Conservation (phyloP, 2,888 invertebrate genomes). For the Euclidia mi region DNA sequence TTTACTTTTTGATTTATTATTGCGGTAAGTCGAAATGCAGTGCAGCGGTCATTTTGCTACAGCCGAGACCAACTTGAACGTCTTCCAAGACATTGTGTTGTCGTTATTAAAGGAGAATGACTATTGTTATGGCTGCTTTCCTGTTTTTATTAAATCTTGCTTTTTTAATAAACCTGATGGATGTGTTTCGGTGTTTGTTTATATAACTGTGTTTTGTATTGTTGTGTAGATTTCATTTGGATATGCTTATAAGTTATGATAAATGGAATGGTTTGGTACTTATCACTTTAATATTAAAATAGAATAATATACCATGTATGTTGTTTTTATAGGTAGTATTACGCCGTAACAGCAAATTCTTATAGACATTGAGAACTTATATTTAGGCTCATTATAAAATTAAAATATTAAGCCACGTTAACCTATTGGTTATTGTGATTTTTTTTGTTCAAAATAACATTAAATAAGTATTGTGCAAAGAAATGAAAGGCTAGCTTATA, state of each 20-base stretch:
- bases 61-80: conserved; percentile 74
- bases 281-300: too few relatives aligned
- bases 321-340: too few relatives aligned
- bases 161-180: conserved; percentile 24
- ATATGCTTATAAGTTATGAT: not conserved
- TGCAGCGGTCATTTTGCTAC: conserved; percentile 80
- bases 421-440: too few relatives aligned
- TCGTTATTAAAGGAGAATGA: conserved; percentile 81
- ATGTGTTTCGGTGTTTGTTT: conserved; percentile 8
- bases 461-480: too few relatives aligned
- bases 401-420: too few relatives aligned
- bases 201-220: not conserved
- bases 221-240: not conserved
- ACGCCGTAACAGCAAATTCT: too few relatives aligned
- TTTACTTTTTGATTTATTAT: conserved; percentile 33
- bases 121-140: conserved; percentile 76
- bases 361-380: too few relatives aligned
- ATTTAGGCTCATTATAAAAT: too few relatives aligned
- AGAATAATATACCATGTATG: too few relatives aligned
- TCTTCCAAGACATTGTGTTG: conserved; percentile 79
- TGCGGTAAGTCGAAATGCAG: conserved; percentile 67
- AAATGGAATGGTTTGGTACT: too few relatives aligned
- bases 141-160: conserved; percentile 68
- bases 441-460: too few relatives aligned
- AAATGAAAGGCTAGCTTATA: too few relatives aligned